phyloP scores from a whole-genome alignment of 2,113 vertebrate species.

The Chlorodrepanis virens region DNA sequence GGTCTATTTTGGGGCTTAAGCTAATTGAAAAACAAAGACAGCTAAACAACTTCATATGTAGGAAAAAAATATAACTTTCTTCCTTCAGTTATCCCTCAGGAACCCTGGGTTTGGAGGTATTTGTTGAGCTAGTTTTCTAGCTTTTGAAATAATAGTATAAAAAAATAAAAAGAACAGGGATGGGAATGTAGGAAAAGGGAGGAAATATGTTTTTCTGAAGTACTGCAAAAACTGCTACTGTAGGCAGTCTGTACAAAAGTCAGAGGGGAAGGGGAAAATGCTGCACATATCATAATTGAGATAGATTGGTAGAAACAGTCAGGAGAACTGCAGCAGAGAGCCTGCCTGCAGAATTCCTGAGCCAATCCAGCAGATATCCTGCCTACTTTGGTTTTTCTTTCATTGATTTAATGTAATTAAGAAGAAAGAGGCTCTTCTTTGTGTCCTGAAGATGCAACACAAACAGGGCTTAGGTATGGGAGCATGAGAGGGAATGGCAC shows the following conservation, averaged over 20 bases:
- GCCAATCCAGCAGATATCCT: background rate
- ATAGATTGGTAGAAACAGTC: background rate
- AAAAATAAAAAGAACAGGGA: background rate
- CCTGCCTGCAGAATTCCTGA: background rate
- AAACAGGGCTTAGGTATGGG: background rate
- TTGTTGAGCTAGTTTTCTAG: background rate
- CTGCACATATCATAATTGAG: background rate
- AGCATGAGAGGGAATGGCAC: background rate
- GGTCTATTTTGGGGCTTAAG: background rate
- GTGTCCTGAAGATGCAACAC: background rate
- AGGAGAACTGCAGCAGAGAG: background rate
- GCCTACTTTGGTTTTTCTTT: background rate
- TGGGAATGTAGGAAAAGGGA: background rate
- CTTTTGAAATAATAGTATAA: background rate
- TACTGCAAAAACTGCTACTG: background rate
- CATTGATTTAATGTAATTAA: background rate
- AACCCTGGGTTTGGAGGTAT: background rate
- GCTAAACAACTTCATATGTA: background rate
- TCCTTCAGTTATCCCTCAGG: background rate
- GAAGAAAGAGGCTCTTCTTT: background rate
- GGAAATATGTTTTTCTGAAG: background rate
- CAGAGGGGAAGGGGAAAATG: background rate
- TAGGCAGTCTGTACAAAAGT: background rate
- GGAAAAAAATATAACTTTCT: background rate
- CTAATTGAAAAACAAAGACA: background rate